Evolutionary conservation across 2,888 invertebrate species (phyloP), one percentile per base, ranked within the genome.

Genomic region (Lycia hirtaria): DNA sequence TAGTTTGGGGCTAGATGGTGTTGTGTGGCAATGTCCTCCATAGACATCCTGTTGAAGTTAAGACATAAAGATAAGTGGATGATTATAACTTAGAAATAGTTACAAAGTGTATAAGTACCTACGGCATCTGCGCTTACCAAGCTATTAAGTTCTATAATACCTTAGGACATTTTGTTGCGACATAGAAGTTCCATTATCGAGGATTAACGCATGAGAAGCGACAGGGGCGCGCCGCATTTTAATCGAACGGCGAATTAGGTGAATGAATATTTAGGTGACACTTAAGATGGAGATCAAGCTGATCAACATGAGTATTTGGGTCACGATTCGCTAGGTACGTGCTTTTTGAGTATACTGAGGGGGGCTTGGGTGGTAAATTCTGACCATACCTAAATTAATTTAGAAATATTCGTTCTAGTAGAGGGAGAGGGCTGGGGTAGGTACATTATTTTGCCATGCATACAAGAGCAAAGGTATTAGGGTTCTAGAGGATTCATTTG

Each of bases 141-240:
- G 43, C 37, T 52, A 45, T 45, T 45, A 37, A 37, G 50, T 64
- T 41, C 15, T 45, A 43, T 59, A 57, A 53, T 56, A 52, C 52
- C 40, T 53, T 48, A 38, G 43, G 17, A 44, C 20, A 33, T 52
- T 53, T 47, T 40, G 38, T 28, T 17, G 59, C 58, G 67, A 81
- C 81, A 80, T 68, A 68, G 71, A 73, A 75, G 68, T 71, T 78
- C 80, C 80, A 81, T 81, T 79, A 79, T 54, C 60, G 58, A 63
- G 62, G 67, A 78, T 76, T 75, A 71, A 68, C 67, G 73, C 67
- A 70, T 64, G 62, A 66, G 58, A 60, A 60, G 58, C 60, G 59
- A 59, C 60, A 72, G 71, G 69, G 69, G 65, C 65, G 71, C 56
- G 60, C 55, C 65, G 72, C 69, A 76, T 79, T 75, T 73, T 73